phyloP scores from a whole-genome alignment of 1,140 invertebrate species.

The Drosophila nebulosa region DNA sequence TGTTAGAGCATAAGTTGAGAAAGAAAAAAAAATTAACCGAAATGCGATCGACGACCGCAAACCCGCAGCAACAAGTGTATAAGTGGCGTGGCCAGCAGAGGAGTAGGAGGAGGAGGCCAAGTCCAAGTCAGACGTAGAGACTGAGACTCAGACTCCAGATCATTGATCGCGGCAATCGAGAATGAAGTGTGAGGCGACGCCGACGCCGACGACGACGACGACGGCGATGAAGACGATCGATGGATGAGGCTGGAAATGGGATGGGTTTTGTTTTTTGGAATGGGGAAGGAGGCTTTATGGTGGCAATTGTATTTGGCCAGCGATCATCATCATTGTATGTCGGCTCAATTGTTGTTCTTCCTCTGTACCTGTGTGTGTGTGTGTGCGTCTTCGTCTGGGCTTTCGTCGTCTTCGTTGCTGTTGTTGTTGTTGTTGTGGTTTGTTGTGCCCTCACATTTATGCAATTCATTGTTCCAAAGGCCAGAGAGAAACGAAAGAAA shows the following conservation, averaged over 20 bases:
- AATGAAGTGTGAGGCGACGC: conserved; percentile 20
- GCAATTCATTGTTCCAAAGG: conserved; percentile 67
- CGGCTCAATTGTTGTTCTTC: conserved; percentile 68
- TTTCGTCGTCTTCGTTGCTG: background rate
- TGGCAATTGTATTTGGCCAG: conserved; percentile 76
- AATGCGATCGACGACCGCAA: conserved; percentile 73
- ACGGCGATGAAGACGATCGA: conserved; percentile 9
- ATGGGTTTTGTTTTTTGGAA: conserved; percentile 15
- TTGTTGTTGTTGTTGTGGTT: conserved; percentile 22
- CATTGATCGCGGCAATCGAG: conserved; percentile 78
- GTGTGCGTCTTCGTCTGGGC: background rate
- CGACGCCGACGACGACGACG: conserved; percentile 1
- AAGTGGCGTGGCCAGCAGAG: conserved; percentile 56
- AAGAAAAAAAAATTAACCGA: conserved; percentile 62
- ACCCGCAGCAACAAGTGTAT: conserved; percentile 80
- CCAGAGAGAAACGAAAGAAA: conserved; percentile 2
- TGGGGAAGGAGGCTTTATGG: conserved; percentile 53
- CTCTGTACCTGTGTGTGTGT: background rate
- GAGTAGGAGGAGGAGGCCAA: background rate
- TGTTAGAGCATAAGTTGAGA: conserved; percentile 18
- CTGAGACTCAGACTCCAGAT: conserved; percentile 38
- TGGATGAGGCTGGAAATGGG: conserved; percentile 26
- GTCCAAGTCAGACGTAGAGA: conserved; percentile 14
- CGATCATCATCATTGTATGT: conserved; percentile 56
- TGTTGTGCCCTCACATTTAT: conserved; percentile 65